phyloP scores from a whole-genome alignment of 2,797 vertebrate genomes.

The Rhodeus uyekii region DNA sequence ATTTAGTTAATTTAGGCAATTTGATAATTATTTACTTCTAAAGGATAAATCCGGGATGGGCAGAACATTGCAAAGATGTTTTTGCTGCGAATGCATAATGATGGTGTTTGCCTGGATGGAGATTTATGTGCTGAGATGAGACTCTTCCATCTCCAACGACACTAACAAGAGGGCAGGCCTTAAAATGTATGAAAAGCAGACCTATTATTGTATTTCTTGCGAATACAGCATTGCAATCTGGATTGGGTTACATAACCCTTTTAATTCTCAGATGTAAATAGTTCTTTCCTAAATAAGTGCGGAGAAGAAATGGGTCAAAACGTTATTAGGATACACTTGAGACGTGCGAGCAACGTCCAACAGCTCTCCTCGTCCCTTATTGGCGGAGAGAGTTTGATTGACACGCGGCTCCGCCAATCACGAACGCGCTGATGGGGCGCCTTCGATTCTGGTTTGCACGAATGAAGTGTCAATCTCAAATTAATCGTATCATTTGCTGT shows the following conservation, averaged over 20 bases:
- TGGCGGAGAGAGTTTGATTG: not conserved
- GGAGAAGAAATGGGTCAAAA: slow-evolving; percentile 10
- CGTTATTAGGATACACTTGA: not conserved
- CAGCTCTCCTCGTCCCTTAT: not conserved
- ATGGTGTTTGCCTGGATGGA: not conserved
- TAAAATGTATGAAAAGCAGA: not conserved
- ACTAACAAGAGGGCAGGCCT: not conserved
- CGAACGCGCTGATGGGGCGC: slow-evolving; percentile 20
- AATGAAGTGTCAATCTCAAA: slow-evolving; percentile 62
- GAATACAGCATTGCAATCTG: not conserved
- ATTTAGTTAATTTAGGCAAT: not conserved
- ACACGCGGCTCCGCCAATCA: slow-evolving; percentile 63
- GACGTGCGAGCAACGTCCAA: slow-evolving; percentile 12
- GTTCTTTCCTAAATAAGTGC: not conserved
- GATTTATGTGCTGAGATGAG: not conserved
- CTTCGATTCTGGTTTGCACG: slow-evolving; percentile 59
- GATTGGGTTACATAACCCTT: not conserved
- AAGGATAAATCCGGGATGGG: not conserved
- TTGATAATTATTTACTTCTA: not conserved
- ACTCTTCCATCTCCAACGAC: not conserved
- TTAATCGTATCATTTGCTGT: slow-evolving; percentile 57
- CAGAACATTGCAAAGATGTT: not conserved
- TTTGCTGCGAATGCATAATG: not conserved
- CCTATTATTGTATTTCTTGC: not conserved
- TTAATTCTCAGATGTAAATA: not conserved